Conservation (phyloP, 2,113 vertebrate genomes). For the Coreoperca whiteheadi region DNA sequence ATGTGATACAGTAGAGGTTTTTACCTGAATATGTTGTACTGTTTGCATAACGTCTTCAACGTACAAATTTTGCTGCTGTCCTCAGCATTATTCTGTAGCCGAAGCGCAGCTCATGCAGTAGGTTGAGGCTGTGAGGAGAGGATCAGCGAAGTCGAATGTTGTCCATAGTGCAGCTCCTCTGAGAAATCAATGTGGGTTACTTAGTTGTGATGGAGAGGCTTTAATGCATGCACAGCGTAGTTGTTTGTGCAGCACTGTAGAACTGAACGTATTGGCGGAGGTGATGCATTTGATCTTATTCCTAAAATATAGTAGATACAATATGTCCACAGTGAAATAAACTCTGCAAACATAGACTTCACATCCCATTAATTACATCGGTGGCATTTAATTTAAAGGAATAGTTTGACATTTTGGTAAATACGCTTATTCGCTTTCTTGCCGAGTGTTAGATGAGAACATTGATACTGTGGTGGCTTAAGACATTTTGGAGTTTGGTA, state of each 20-base stretch:
- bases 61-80: not conserved
- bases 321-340: not conserved
- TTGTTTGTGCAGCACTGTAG: slow-evolving; percentile 7
- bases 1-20: not conserved
- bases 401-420: not conserved
- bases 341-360: not conserved
- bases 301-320: not conserved
- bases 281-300: not conserved
- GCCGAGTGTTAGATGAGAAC: not conserved
- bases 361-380: not conserved
- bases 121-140: slow-evolving; percentile 10
- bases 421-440: not conserved
- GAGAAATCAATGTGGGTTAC: slow-evolving; percentile 59
- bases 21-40: not conserved
- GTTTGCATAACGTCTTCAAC: not conserved
- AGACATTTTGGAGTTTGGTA: no score
- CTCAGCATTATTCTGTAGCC: slow-evolving; percentile 14
- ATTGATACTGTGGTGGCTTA: no score
- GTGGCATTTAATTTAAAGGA: not conserved
- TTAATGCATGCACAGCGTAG: slow-evolving; percentile 33
- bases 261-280: slow-evolving; percentile 5
- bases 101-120: not conserved
- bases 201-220: slow-evolving; percentile 51
- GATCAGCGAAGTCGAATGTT: slow-evolving; percentile 28
- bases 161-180: slow-evolving; percentile 32